Evolutionary conservation across 2,113 vertebrate genomes (phyloP).

Genomic region (Notothenia rossii): DNA sequence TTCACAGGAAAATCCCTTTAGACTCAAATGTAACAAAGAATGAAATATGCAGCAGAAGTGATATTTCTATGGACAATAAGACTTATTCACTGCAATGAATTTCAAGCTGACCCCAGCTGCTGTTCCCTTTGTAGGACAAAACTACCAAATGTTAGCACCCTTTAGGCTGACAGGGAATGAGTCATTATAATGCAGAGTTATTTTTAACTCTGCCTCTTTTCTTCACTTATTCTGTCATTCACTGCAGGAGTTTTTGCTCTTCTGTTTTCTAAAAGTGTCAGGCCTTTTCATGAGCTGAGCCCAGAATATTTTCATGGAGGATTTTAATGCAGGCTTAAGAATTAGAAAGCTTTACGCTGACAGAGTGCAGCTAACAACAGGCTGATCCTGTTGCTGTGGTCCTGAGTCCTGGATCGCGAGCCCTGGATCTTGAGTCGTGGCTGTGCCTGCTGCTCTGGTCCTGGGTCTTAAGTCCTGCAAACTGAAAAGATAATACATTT

Average conservation of each 20-base stretch:
- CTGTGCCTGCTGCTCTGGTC: no score
- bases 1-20: no score
- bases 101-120: not conserved
- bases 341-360: not conserved
- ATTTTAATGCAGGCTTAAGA: constrained; percentile 6
- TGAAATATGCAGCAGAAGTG: not conserved
- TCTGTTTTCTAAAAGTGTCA: constrained; percentile 20
- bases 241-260: not conserved
- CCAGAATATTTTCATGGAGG: constrained; percentile 19
- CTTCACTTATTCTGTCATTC: constrained; percentile 14
- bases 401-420: no score
- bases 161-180: not conserved
- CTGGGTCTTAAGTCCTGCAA: no score
- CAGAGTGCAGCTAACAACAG: not conserved
- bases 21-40: not conserved
- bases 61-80: not conserved
- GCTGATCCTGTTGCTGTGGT: no score
- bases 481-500: no score
- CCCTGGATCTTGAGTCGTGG: no score
- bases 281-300: constrained; percentile 28
- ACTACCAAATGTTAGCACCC: not conserved
- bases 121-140: not conserved
- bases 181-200: constrained; percentile 6
- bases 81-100: not conserved
- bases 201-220: constrained; percentile 8